phyloP scores from a whole-genome alignment of 1,140 invertebrate species.

The Brachionus plicatilis region DNA sequence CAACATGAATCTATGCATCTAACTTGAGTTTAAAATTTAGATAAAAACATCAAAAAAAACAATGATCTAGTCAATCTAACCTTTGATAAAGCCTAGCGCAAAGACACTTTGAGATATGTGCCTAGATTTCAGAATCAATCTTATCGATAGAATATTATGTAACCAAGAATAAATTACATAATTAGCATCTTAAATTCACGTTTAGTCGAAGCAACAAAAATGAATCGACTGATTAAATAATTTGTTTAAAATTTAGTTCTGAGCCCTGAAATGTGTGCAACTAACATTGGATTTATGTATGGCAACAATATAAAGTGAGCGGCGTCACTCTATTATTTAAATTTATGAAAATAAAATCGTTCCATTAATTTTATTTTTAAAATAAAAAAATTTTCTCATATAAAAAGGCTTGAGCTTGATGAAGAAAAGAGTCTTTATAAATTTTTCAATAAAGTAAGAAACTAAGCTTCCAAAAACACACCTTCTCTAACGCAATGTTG shows the following conservation, averaged over 20 bases:
- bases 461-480: background rate
- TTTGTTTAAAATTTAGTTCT: background rate
- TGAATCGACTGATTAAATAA: background rate
- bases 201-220: background rate
- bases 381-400: background rate
- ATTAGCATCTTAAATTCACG: background rate
- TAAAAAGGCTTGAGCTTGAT: background rate
- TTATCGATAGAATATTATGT: background rate
- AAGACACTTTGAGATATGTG: background rate
- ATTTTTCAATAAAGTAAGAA: background rate
- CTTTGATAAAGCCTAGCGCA: background rate
- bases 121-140: background rate
- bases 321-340: conserved; percentile 4
- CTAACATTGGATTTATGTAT: conserved; percentile 1
- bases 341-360: background rate
- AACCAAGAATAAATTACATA: conserved; percentile 6
- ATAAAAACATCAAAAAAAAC: too few species aligned
- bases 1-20: too few species aligned
- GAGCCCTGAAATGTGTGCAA: background rate
- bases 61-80: background rate
- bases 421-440: background rate
- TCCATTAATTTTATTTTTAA: background rate
- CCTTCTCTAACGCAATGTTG: conserved; percentile 18
- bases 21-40: too few species aligned
- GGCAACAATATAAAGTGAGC: background rate